Evolutionary conservation across 2,797 vertebrate genomes (phyloP).

Genomic region (Bradypodion pumilum): DNA sequence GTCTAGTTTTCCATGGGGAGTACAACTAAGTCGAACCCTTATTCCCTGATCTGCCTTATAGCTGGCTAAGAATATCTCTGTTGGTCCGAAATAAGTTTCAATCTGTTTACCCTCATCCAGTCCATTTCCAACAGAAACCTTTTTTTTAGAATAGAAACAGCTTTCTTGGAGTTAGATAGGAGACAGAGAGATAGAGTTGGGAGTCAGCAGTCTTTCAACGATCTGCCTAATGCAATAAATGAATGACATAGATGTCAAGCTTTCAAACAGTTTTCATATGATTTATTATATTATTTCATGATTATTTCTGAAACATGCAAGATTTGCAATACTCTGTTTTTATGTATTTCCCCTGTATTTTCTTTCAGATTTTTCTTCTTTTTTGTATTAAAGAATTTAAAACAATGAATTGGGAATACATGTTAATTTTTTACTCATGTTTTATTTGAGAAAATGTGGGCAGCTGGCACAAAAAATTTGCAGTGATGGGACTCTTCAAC

Average conservation of each 20-base stretch:
- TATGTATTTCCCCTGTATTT: background rate
- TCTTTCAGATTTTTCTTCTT: background rate
- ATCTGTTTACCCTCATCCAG: too few species aligned
- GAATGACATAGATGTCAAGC: background rate
- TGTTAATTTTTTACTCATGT: background rate
- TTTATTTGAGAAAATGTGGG: background rate
- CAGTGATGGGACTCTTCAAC: background rate
- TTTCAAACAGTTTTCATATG: background rate
- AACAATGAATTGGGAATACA: background rate
- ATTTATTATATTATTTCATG: background rate
- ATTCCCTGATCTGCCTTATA: too few species aligned
- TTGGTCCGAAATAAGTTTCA: too few species aligned
- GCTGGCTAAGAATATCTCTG: too few species aligned
- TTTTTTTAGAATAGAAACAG: too few species aligned
- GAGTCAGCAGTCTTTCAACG: background rate
- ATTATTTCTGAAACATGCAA: background rate
- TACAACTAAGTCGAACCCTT: too few species aligned
- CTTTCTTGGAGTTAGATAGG: too few species aligned
- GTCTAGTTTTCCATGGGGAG: too few species aligned
- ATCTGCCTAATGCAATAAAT: background rate
- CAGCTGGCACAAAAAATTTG: background rate
- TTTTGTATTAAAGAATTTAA: background rate
- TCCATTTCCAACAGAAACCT: too few species aligned
- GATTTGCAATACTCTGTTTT: background rate
- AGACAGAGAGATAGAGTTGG: too few species aligned